Evolutionary conservation across 2,888 invertebrate genomes (phyloP), one percentile per base, ranked within the genome.

Genomic region (Tenthredo mesomela): DNA sequence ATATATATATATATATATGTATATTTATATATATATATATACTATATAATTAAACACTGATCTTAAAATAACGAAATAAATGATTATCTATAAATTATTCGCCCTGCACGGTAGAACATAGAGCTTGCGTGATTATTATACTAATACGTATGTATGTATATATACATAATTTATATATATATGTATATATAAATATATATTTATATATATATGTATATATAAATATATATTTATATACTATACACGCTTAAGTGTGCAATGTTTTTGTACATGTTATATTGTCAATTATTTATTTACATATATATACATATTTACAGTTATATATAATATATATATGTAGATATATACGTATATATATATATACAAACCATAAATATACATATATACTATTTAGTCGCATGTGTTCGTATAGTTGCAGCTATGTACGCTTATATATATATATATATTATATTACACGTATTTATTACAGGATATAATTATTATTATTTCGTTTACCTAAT

Each of bases 61-160:
- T 89, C 88, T 89, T 89, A 90, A 90, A 71, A 89, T 87, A 88
- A 90, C 88, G 87, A 88, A 89, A 89, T 90, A 90, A 90, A 90
- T 89, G 86, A 89, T 89, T 89, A 88, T 89, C 88, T 89, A 88
- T 89, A 90, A 90, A 90, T 87, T 87, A 89, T 88, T 87, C 87
- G 89, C 87, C 88, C 87, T 89, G 89, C 89, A 89, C 86, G 88
- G 84, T 89, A 88, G 85, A 67, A 29, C 15, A 33, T 84, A 86
- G 82, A 67, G 85, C 85, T 82, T 85, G 61, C 78, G 78, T 80
- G 78, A 61, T 47, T 67, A 67, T 82, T 67, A 67, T 67, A 67
- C 29, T 10, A 61, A 21, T 61, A 61, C 61, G n/a, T 61, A 61
- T 10, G 10, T 61, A 61, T 37, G 37, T 58, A 7, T 58, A 21